Conservation (phyloP, 2,113 vertebrate genomes). For the Tachuris rubrigastra region DNA sequence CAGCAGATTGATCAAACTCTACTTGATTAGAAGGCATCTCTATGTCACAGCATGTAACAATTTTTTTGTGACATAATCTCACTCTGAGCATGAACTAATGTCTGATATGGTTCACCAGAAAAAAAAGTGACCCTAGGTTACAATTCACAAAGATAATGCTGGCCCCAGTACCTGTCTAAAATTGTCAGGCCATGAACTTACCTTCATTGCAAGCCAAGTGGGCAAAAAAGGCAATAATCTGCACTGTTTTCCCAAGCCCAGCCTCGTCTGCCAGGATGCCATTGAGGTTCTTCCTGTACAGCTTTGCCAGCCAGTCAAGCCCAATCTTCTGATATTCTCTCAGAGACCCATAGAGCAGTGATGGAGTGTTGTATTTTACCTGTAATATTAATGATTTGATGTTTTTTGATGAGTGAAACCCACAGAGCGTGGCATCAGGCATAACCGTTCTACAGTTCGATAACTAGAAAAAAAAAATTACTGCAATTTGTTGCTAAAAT, state of each 20-base stretch:
- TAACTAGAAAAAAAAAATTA: not conserved
- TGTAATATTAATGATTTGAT: not conserved
- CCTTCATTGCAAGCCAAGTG: slow-evolving; percentile 89
- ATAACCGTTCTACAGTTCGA: not conserved
- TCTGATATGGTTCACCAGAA: not conserved
- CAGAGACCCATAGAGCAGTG: slow-evolving; percentile 83
- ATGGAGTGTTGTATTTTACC: slow-evolving; percentile 78
- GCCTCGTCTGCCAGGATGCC: slow-evolving; percentile 91
- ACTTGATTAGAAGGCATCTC: not conserved
- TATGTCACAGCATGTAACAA: not conserved
- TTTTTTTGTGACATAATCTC: not conserved
- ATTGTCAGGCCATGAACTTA: slow-evolving; percentile 23
- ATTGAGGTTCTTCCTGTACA: slow-evolving; percentile 88
- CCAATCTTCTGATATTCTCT: slow-evolving; percentile 92
- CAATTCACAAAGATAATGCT: not conserved
- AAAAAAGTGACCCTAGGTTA: not conserved
- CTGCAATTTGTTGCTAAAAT: not conserved
- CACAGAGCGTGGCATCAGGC: not conserved
- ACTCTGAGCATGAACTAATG: not conserved
- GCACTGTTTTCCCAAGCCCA: slow-evolving; percentile 88
- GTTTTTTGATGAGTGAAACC: not conserved
- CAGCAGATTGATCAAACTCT: not conserved
- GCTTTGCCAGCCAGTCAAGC: slow-evolving; percentile 87
- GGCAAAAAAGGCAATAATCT: slow-evolving; percentile 91
- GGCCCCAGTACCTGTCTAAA: not conserved